Conservation (phyloP, 1,140 invertebrate species). For the Apocrypta bakeri region DNA sequence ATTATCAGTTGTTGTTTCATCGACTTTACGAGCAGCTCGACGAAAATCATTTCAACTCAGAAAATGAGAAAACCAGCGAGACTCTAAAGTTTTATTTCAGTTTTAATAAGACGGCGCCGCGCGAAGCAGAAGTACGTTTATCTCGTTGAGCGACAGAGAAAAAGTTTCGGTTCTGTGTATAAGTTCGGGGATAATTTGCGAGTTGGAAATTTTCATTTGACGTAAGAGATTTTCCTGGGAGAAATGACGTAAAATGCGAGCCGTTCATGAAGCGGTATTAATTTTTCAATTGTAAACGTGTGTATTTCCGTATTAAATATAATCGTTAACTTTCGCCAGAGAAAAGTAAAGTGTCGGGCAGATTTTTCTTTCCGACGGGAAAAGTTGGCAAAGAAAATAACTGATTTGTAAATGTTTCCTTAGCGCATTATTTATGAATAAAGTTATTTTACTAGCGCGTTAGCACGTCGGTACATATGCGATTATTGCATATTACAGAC, state of each 20-base stretch:
- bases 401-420: too few species aligned
- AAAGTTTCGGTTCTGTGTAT: neutral
- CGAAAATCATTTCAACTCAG: neutral
- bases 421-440: too few species aligned
- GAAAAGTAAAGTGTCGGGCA: neutral
- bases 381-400: too few species aligned
- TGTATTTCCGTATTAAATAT: too few species aligned
- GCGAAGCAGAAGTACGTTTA: too few species aligned
- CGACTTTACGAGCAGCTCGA: neutral
- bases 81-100: neutral
- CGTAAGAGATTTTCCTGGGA: neutral
- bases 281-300: neutral
- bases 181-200: neutral
- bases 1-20: neutral
- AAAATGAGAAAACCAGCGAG: neutral
- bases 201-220: neutral
- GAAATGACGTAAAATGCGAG: neutral
- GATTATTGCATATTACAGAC: too few species aligned
- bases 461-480: too few species aligned
- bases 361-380: neutral
- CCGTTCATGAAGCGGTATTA: neutral
- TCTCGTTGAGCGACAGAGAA: neutral
- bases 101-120: too few species aligned
- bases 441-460: too few species aligned
- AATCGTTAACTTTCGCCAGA: too few species aligned